Base-by-base conservation (phyloP, 1,140 invertebrate species). In the Heliothis subflexa region DNA sequence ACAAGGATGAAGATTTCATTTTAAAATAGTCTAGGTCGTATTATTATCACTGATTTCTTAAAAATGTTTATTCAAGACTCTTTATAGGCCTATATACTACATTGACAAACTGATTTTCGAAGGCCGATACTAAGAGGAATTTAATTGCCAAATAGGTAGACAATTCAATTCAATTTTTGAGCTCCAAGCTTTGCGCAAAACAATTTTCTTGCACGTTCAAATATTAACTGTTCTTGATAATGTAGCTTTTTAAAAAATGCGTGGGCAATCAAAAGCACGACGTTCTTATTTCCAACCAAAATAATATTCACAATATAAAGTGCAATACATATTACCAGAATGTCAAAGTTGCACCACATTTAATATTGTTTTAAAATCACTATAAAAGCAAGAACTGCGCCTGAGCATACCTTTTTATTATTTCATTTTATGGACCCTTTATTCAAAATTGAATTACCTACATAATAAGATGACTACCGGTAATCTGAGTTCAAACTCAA, bases 301-400 rank as follows among this genome's bases (percentile, higher is more conserved):
- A 64, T 64, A 45, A n/a, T 64, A 5, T 2, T 40, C 28, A 64
- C 33, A 45, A 33, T 45, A 64, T 40, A 64, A 64, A 64, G 33
- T 64, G 61, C n/a, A 64, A 28, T 45, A 64, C 59, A 40, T 40
- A 40, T 62, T 62, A 16, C 40, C 61, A 64, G 40, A 64, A 64
- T 64, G 61, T 45, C 33, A 45, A 45, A 64, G 61, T 64, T 64
- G 33, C 61, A 64, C 33, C 61, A 64, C 33, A 62, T 62, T 40
- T 33, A 18, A n/a, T 52, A 14, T 4, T 14, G 11, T 13, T 55
- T 21, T 18, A 55, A 55, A 55, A 11, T 33, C 28, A 28, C 0
- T 52, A 14, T 61, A 40, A 55, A 61, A 33, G 59, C 21, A 62
- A n/a, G 10, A 2, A 9, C n/a, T 28, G 57, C 21, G 21, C 57